A percentile compares a stretch with the other conserved stretches of the same genome.
Evolutionary conservation across 1,140 invertebrate genomes (phyloP).

Genomic region (Drosophila bipectinata): DNA sequence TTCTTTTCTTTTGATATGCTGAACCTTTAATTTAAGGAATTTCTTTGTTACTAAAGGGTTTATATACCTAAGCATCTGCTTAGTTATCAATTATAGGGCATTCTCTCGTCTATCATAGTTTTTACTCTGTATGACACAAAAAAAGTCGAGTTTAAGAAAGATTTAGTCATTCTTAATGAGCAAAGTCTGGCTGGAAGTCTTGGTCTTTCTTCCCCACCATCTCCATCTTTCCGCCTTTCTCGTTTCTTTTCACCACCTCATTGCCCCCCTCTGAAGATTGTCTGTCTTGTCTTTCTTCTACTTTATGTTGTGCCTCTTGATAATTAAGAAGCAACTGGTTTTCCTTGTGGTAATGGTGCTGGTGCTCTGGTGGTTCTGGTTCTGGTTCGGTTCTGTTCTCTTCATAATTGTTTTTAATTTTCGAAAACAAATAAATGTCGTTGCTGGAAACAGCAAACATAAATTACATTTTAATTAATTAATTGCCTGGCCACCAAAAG

Average conservation of each 20-base stretch:
- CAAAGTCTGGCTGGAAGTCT: slow-evolving; percentile 25
- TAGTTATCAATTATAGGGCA: too few species aligned
- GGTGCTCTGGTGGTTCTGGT: slow-evolving; percentile 17
- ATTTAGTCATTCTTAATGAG: slow-evolving; percentile 42
- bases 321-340: slow-evolving; percentile 44
- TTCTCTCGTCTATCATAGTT: not conserved
- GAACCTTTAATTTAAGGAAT: too few species aligned
- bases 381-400: slow-evolving; percentile 21
- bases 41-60: not conserved
- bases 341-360: slow-evolving; percentile 25
- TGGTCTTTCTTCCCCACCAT: not conserved
- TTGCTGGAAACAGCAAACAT: slow-evolving; percentile 30
- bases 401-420: slow-evolving; percentile 51
- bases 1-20: slow-evolving; percentile 6
- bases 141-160: slow-evolving; percentile 10
- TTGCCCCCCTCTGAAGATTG: slow-evolving; percentile 1
- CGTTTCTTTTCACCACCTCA: not conserved
- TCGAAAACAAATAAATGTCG: slow-evolving; percentile 49
- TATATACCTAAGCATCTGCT: too few species aligned
- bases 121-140: not conserved
- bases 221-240: not conserved
- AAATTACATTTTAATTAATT: slow-evolving; percentile 54
- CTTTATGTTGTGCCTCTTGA: slow-evolving; percentile 19
- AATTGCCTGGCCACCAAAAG: slow-evolving; percentile 29
- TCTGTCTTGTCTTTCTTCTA: slow-evolving; percentile 26